phyloP scores from a whole-genome alignment of 2,113 vertebrate genomes.

The Platanista minor region DNA sequence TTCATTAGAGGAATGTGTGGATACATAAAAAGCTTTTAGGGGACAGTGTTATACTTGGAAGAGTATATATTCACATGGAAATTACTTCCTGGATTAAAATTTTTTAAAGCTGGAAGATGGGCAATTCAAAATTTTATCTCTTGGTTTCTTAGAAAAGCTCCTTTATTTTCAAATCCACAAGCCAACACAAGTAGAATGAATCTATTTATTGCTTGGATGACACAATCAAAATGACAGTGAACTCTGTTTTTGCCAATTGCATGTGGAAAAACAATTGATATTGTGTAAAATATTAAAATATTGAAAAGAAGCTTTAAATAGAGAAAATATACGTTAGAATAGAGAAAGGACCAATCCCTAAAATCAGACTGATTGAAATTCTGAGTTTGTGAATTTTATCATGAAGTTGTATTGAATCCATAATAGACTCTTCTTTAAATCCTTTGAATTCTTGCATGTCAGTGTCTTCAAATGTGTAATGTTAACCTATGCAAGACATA shows the following conservation, averaged over 20 bases:
- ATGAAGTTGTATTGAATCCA: not conserved
- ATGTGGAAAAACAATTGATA: conserved; percentile 52
- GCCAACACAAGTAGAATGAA: conserved; percentile 41
- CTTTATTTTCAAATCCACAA: conserved; percentile 58
- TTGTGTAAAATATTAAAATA: conserved; percentile 41
- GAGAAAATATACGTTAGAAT: conserved; percentile 26
- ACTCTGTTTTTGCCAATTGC: not conserved
- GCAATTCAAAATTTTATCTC: conserved; percentile 47
- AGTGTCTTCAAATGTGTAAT: not conserved
- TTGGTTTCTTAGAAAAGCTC: conserved; percentile 46
- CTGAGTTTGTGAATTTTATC: not conserved
- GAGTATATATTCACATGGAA: conserved; percentile 68
- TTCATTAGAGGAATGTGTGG: conserved; percentile 56
- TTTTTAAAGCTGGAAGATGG: conserved; percentile 1
- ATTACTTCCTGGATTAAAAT: conserved; percentile 46
- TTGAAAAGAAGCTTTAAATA: conserved; percentile 49
- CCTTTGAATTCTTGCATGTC: not conserved
- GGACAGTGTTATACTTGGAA: conserved; percentile 30
- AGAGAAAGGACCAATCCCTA: not conserved
- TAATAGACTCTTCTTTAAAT: not conserved
- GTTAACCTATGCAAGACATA: not conserved
- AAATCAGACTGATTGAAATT: not conserved
- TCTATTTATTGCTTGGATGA: conserved; percentile 51
- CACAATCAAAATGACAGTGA: conserved; percentile 42
- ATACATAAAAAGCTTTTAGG: conserved; percentile 73